Evolutionary conservation across 1,140 invertebrate species (phyloP).

Genomic region (Nephotettix cincticeps): DNA sequence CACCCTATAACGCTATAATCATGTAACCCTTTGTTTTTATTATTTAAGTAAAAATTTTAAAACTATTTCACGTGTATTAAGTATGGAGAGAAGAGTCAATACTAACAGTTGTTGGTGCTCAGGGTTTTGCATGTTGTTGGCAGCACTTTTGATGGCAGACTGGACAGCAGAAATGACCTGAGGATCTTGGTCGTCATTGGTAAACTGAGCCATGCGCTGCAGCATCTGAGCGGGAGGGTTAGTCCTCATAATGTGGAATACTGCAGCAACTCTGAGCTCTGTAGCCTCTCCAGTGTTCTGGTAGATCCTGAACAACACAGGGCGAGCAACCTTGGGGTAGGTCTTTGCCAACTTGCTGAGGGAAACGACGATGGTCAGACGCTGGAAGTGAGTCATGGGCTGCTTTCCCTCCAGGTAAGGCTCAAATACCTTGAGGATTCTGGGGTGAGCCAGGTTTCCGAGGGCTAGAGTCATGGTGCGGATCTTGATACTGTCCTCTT

Average conservation of each 20-base stretch:
- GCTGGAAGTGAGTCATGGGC: slow-evolving; percentile 56
- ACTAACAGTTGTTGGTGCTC: neutral
- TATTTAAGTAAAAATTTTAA: neutral
- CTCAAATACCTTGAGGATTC: slow-evolving; percentile 58
- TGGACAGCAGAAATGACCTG: slow-evolving; percentile 63
- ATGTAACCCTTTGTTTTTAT: neutral
- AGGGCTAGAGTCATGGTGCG: slow-evolving; percentile 61
- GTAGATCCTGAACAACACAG: slow-evolving; percentile 64
- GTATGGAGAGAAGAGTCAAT: too few relatives aligned
- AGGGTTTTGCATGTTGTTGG: slow-evolving; percentile 34
- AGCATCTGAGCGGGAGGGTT: slow-evolving; percentile 61
- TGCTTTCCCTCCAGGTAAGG: slow-evolving; percentile 64
- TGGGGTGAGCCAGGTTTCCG: slow-evolving; percentile 59
- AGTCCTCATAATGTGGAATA: slow-evolving; percentile 56
- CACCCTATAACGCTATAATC: too few relatives aligned
- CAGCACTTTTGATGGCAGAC: slow-evolving; percentile 54
- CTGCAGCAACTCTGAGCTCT: slow-evolving; percentile 63
- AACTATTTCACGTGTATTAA: neutral
- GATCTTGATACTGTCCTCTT: slow-evolving; percentile 54
- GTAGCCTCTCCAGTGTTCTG: slow-evolving; percentile 60
- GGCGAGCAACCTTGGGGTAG: slow-evolving; percentile 52
- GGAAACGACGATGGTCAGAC: slow-evolving; percentile 58
- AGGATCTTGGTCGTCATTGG: slow-evolving; percentile 58
- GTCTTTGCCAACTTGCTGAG: slow-evolving; percentile 51
- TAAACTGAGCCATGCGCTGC: slow-evolving; percentile 65